Percentiles rank a stretch among this genome's conserved stretches.
Evolutionary conservation across 2,113 vertebrate genomes (phyloP).

Genomic region (Alouatta palliata): DNA sequence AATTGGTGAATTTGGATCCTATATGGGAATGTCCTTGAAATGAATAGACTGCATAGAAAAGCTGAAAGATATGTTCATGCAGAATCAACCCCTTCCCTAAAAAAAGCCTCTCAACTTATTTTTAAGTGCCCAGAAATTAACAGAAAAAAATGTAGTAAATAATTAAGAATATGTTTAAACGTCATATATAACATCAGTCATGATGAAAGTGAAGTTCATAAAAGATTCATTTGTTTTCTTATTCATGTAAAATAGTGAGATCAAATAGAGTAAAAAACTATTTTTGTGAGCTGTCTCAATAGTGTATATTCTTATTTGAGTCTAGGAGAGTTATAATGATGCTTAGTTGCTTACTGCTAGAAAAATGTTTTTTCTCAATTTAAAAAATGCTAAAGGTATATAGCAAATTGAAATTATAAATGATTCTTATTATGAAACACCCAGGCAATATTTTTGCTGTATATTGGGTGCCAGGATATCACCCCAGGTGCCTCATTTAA

Average conservation of each 20-base stretch:
- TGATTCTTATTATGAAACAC: slow-evolving; percentile 55
- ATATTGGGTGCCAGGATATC: slow-evolving; percentile 43
- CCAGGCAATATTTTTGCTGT: slow-evolving; percentile 51
- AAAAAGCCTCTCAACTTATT: slow-evolving; percentile 44
- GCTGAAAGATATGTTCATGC: slow-evolving; percentile 61
- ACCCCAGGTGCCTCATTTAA: slow-evolving; percentile 58
- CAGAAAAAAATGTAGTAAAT: slow-evolving; percentile 80
- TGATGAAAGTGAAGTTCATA: slow-evolving; percentile 82
- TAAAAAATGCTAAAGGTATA: slow-evolving; percentile 13
- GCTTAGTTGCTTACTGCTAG: slow-evolving; percentile 38
- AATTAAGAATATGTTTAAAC: slow-evolving; percentile 82
- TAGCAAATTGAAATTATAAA: slow-evolving; percentile 55
- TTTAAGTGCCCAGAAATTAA: slow-evolving; percentile 77
- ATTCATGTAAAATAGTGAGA: slow-evolving; percentile 75
- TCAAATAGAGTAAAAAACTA: slow-evolving; percentile 77
- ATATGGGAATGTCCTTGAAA: slow-evolving; percentile 77
- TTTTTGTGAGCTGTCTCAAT: slow-evolving; percentile 69
- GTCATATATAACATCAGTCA: slow-evolving; percentile 82
- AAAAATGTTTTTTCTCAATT: not conserved
- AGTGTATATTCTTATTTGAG: slow-evolving; percentile 29
- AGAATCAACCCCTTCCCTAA: slow-evolving; percentile 16
- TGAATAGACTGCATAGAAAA: slow-evolving; percentile 42
- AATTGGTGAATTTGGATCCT: slow-evolving; percentile 74
- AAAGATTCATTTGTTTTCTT: slow-evolving; percentile 85
- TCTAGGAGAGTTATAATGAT: slow-evolving; percentile 34